These are phyloP conservation scores for Philotrypesis tridentata DNA, from an alignment of 1,140 invertebrate genomes.

Conservation along the genomic window DNA sequence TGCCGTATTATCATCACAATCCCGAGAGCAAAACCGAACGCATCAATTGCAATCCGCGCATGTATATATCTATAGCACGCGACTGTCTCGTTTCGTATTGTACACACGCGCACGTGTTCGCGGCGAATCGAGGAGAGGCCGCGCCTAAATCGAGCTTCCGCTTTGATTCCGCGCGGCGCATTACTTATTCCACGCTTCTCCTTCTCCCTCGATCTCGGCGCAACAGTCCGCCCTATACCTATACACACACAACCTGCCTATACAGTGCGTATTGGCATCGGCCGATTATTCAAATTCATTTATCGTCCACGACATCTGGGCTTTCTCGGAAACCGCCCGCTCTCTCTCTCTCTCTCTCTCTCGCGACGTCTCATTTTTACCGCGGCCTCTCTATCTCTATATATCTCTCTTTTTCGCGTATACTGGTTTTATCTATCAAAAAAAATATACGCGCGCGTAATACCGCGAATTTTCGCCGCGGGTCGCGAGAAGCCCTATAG, in stretches of 20 bases:
- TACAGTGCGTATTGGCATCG: neutral
- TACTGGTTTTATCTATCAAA: neutral
- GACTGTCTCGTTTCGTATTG: too few relatives aligned
- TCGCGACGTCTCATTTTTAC: neutral
- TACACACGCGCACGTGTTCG: neutral
- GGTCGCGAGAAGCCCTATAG: too few relatives aligned
- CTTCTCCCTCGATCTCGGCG: too few relatives aligned
- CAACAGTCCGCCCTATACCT: neutral
- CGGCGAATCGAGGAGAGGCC: neutral
- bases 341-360: too few relatives aligned
- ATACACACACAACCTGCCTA: slow-evolving; percentile 56
- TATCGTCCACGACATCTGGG: neutral
- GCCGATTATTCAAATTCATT: neutral
- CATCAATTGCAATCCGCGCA: too few relatives aligned
- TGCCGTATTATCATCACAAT: too few relatives aligned
- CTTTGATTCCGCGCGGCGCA: neutral
- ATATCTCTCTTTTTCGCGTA: neutral
- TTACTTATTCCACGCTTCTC: too few relatives aligned
- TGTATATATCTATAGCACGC: too few relatives aligned
- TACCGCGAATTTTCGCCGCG: neutral
- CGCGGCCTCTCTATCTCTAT: neutral
- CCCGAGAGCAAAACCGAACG: too few relatives aligned
- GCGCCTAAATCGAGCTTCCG: neutral
- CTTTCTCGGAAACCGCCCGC: neutral
- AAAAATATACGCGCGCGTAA: neutral